These are phyloP conservation scores for Gobio occitaniae DNA, from an alignment of 2,797 vertebrate species.

Conservation along the genomic window DNA sequence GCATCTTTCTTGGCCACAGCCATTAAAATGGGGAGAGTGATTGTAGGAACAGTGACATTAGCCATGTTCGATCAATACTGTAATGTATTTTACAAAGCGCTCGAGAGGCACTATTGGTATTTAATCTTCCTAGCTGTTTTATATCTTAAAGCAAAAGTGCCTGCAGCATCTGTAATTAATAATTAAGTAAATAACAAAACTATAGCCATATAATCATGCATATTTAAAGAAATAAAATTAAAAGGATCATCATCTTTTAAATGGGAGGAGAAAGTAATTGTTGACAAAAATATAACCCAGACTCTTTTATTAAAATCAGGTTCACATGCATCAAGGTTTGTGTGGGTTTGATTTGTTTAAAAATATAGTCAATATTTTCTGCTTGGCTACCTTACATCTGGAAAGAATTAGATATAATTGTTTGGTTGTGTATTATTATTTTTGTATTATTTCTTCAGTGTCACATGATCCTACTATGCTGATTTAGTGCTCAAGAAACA, in stretches of 20 bases:
- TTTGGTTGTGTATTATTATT: neutral
- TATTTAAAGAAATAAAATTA: neutral
- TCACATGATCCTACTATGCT: neutral
- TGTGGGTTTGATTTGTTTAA: neutral
- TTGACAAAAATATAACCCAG: too few relatives aligned
- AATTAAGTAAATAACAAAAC: neutral
- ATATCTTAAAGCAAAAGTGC: constrained; percentile 29
- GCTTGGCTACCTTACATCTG: neutral
- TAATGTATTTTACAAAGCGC: constrained; percentile 36
- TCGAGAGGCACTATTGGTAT: constrained; percentile 22
- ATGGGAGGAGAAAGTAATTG: neutral
- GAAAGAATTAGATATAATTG: neutral
- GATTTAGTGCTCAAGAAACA: neutral
- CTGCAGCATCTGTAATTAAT: neutral
- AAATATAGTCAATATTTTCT: neutral
- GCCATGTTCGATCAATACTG: constrained; percentile 41
- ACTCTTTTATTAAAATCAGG: too few relatives aligned
- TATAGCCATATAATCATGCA: neutral
- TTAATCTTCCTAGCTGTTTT: constrained; percentile 16
- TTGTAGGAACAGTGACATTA: constrained; percentile 4
- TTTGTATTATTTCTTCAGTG: neutral
- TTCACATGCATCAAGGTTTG: neutral
- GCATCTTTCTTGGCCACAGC: constrained; percentile 1
- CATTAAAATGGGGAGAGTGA: neutral
- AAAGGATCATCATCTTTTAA: neutral